Evolutionary conservation across 1,140 invertebrate genomes (phyloP).

Genomic region (Nebria ingens): DNA sequence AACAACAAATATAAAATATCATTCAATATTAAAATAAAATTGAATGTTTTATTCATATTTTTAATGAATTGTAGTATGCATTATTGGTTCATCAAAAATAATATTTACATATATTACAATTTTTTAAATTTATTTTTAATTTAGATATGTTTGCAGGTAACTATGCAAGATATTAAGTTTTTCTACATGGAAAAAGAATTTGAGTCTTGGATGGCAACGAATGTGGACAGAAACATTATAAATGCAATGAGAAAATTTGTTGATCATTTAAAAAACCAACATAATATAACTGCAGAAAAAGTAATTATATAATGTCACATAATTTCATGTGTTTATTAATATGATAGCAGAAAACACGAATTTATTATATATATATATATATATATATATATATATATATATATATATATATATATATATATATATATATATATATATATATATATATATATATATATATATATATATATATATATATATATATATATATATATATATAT

Average conservation of each 20-base stretch:
- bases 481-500: no score
- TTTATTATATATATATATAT: slow-evolving; percentile 28
- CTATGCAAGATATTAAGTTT: slow-evolving; percentile 57
- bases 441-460: no score
- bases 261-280: slow-evolving; percentile 45
- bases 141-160: slow-evolving; percentile 40
- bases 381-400: no score
- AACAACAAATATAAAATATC: no score
- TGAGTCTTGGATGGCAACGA: slow-evolving; percentile 46
- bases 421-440: no score
- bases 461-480: no score
- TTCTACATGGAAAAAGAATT: slow-evolving; percentile 70
- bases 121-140: slow-evolving; percentile 12
- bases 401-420: no score
- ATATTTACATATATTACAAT: slow-evolving; percentile 3
- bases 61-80: not conserved
- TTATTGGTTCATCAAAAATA: no score
- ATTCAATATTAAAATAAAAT: no score
- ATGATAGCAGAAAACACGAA: slow-evolving; percentile 20
- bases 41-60: no score
- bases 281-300: slow-evolving; percentile 43
- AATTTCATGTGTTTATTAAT: slow-evolving; percentile 15
- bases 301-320: slow-evolving; percentile 30
- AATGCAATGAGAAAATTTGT: slow-evolving; percentile 53
- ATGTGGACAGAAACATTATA: slow-evolving; percentile 55